Percentiles rank a stretch among this genome's conserved stretches.
Evolutionary conservation across 2,888 invertebrate species (phyloP).

Genomic region (Melanostoma mellinum): DNA sequence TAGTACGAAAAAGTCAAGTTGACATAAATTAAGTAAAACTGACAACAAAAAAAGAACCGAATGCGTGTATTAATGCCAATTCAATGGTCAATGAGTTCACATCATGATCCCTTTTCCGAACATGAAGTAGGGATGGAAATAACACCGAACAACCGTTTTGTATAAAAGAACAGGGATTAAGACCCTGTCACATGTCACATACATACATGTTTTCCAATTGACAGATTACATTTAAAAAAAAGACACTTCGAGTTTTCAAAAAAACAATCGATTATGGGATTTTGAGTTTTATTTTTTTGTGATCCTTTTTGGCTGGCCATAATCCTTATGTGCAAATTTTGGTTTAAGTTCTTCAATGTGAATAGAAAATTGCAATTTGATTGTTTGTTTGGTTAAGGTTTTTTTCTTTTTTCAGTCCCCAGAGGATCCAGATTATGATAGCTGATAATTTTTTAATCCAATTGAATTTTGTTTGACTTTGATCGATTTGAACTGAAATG

Average conservation of each 20-base stretch:
- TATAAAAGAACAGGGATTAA: conserved; percentile 44
- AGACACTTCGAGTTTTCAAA: conserved; percentile 31
- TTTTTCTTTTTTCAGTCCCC: conserved; percentile 21
- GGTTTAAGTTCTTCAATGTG: conserved; percentile 5
- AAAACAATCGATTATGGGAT: conserved; percentile 71
- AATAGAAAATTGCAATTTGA: conserved; percentile 68
- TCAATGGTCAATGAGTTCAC: conserved; percentile 52
- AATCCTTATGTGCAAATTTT: conserved; percentile 52
- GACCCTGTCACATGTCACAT: conserved; percentile 69
- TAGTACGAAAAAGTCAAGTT: conserved; percentile 59
- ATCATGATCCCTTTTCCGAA: conserved; percentile 14
- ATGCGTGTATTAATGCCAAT: conserved; percentile 31
- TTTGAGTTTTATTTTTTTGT: conserved; percentile 36
- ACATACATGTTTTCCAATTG: conserved; percentile 45
- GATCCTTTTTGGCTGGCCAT: conserved; percentile 29
- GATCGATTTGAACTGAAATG: conserved; percentile 59
- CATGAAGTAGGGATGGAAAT: conserved; percentile 20
- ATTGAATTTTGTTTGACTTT: conserved; percentile 56
- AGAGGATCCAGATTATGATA: conserved; percentile 64
- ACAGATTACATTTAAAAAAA: conserved; percentile 65
- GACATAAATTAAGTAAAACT: conserved; percentile 66
- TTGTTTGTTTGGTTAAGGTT: conserved; percentile 70
- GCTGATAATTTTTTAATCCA: conserved; percentile 71
- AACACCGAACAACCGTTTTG: conserved; percentile 41
- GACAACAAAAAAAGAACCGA: conserved; percentile 38